Conservation (phyloP, 2,888 invertebrate genomes). For the Troides aeacus region DNA sequence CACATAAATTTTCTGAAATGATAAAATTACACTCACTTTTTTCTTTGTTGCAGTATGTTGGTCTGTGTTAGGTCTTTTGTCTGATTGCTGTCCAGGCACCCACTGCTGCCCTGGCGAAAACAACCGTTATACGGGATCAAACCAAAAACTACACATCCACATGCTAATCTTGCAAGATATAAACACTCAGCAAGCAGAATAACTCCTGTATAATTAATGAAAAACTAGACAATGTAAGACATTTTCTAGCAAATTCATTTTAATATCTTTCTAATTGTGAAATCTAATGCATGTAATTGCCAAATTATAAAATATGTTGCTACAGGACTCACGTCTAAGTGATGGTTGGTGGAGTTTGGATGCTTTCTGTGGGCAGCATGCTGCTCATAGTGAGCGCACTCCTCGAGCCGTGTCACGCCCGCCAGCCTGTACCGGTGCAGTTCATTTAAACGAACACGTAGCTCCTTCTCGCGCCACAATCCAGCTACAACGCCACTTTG, state of each 20-base stretch:
- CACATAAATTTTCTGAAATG: background rate
- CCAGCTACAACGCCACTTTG: slow-evolving; percentile 89
- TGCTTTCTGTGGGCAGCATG: slow-evolving; percentile 83
- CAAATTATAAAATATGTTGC: background rate
- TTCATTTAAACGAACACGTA: slow-evolving; percentile 90
- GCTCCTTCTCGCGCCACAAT: slow-evolving; percentile 90
- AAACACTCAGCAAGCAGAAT: slow-evolving; percentile 3
- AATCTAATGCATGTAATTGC: too few species aligned
- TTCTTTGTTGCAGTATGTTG: slow-evolving; percentile 82
- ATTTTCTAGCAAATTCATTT: too few species aligned
- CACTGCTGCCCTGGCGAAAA: slow-evolving; percentile 89
- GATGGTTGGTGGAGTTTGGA: slow-evolving; percentile 66
- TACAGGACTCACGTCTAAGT: slow-evolving; percentile 79
- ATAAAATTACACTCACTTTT: slow-evolving; percentile 62
- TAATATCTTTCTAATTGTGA: too few species aligned
- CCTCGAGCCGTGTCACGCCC: slow-evolving; percentile 90
- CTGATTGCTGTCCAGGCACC: slow-evolving; percentile 80
- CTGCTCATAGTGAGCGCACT: slow-evolving; percentile 93
- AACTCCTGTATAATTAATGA: background rate
- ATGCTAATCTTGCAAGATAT: slow-evolving; percentile 2
- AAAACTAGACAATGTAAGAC: too few species aligned
- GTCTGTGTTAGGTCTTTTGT: slow-evolving; percentile 76
- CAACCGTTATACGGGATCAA: slow-evolving; percentile 76
- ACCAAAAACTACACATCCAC: slow-evolving; percentile 53
- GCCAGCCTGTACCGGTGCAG: slow-evolving; percentile 89